A percentile compares a stretch with the other conserved stretches of the same genome.
phyloP scores from a whole-genome alignment of 2,888 invertebrate genomes.

The Drosophila merina region DNA sequence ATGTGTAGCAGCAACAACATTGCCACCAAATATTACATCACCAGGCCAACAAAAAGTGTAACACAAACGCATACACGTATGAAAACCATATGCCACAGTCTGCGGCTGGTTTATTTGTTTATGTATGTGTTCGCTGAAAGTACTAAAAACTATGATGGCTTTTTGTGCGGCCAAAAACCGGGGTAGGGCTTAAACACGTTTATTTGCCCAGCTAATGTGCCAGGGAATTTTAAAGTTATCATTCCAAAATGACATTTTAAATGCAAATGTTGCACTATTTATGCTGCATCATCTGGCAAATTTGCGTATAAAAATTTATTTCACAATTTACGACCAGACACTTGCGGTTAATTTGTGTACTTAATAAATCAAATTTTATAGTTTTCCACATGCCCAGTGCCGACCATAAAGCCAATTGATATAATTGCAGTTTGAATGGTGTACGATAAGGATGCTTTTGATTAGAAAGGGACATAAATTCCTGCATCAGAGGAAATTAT shows the following conservation, averaged over 20 bases:
- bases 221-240: slow-evolving; percentile 55
- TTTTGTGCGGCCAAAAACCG: slow-evolving; percentile 27
- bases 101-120: slow-evolving; percentile 38
- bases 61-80: slow-evolving; percentile 20
- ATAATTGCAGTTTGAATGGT: slow-evolving; percentile 51
- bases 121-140: slow-evolving; percentile 12
- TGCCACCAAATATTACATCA: slow-evolving; percentile 45
- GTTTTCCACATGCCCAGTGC: slow-evolving; percentile 16
- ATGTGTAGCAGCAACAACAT: slow-evolving; percentile 19
- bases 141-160: slow-evolving; percentile 42
- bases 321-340: slow-evolving; percentile 36
- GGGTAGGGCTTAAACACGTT: slow-evolving; percentile 17
- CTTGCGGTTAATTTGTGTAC: slow-evolving; percentile 58
- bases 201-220: slow-evolving; percentile 28
- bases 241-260: slow-evolving; percentile 45
- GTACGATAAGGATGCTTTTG: background rate
- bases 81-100: slow-evolving; percentile 47
- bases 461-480: slow-evolving; percentile 2
- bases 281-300: slow-evolving; percentile 40
- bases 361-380: slow-evolving; percentile 60
- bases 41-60: slow-evolving; percentile 47
- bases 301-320: slow-evolving; percentile 21
- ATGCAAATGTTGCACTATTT: slow-evolving; percentile 53
- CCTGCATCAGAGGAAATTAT: background rate
- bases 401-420: slow-evolving; percentile 51